Base-by-base conservation (phyloP, 2,888 invertebrate species). In the Caenorhabditis becei region DNA sequence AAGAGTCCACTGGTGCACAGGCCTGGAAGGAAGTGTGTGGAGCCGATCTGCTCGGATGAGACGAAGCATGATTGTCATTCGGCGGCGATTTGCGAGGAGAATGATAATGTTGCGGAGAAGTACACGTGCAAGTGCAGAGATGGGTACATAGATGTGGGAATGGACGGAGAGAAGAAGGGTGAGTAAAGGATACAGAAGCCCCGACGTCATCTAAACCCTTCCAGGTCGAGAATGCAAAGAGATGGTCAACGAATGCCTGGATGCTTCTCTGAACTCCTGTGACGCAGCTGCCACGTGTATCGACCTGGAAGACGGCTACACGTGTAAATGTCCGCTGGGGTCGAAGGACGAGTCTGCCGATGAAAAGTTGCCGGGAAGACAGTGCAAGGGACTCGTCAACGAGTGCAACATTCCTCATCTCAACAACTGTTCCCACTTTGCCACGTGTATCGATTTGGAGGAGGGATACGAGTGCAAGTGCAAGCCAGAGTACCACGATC, bases 71-170 rank as follows among this genome's bases (percentile, higher is more conserved):
- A 88, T 70, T 90, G 90, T 71, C 87, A 89, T 71, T 77, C 85
- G 8, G 87, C 87, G 14, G 90, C 90, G 10, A 86, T 86, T 54
- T 90, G 90, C 81, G 82, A 83, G 37, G 87, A 88, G 70, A 81
- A 66, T 32, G 84, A 86, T 28, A 67, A 70, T 11, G 83, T 82
- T 0, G 74, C 85, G 11, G 86, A 87, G 74, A 86, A 86, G 41
- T 89, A 87, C 82, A 86, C 87, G 1, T 97, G 97, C 92, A 95
- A 95, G 87, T 97, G 97, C 90, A 94, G 94, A 65, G 95, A 96
- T 91, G 96, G 95, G 1, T 95, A 93, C 91, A 93, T 94, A 0
- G 95, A 95, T 92, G 75, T 85, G 70, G 85, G 83, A 49, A 24
- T 14, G 1, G 58, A 49, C 44, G 81, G 82, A 5, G 65, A 28